Percentiles rank a stretch among this genome's conserved stretches.
phyloP scores from a whole-genome alignment of 30 jellyfish, hydroid and myxozoan genomes.

The Pelagia noctiluca region DNA sequence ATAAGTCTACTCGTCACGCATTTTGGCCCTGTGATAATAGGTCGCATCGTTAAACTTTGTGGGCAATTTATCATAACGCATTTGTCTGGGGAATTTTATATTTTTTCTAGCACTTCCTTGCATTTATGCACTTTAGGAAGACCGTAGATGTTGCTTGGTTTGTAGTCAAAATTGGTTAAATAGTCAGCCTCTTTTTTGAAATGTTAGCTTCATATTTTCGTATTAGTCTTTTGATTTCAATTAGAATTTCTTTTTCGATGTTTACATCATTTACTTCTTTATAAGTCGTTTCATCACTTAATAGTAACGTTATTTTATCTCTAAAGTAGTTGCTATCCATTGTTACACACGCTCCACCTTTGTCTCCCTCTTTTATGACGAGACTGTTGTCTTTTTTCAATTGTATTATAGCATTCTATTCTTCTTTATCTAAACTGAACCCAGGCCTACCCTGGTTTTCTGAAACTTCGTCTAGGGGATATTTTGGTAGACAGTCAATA shows the following conservation, averaged over 20 bases:
- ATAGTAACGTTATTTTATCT: not conserved
- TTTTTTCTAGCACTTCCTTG: constrained; percentile 16
- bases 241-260: constrained; percentile 24
- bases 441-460: not conserved
- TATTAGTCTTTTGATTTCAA: constrained; percentile 2
- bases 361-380: constrained; percentile 20
- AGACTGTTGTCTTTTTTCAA: constrained; percentile 8
- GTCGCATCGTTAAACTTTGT: constrained; percentile 40
- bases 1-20: constrained; percentile 14
- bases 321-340: constrained; percentile 10
- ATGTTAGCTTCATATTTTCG: not conserved
- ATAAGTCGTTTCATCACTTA: constrained; percentile 21
- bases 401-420: constrained; percentile 15
- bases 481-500: constrained; percentile 14
- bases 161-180: constrained; percentile 21
- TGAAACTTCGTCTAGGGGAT: constrained; percentile 12
- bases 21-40: constrained; percentile 20
- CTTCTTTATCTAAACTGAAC: not conserved
- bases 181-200: constrained; percentile 18
- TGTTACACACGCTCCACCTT: constrained; percentile 28
- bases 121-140: constrained; percentile 34
- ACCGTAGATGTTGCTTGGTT: constrained; percentile 2
- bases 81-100: constrained; percentile 8
- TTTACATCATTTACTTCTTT: not conserved
- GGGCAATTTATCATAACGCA: constrained; percentile 24